Percentiles rank a stretch among this genome's conserved stretches.
Evolutionary conservation across 1,140 invertebrate genomes (phyloP).

Genomic region (Akabosia matsudoensis): DNA sequence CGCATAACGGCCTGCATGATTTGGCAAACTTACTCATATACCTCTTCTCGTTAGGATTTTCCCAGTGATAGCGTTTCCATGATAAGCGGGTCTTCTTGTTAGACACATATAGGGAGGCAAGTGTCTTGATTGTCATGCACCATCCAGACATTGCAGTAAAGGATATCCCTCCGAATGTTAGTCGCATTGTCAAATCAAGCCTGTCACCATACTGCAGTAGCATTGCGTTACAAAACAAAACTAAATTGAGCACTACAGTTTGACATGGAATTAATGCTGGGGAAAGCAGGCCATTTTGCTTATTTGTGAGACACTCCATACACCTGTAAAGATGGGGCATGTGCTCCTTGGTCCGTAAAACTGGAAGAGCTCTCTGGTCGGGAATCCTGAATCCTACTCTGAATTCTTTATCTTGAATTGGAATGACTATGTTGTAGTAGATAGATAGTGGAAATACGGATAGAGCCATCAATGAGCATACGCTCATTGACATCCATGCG

Average conservation of each 20-base stretch:
- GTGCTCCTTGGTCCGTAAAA: background rate
- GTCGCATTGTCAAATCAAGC: background rate
- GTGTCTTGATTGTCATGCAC: background rate
- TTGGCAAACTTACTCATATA: slow-evolving; percentile 7
- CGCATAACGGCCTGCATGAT: background rate
- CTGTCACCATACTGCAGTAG: background rate
- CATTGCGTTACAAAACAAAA: slow-evolving; percentile 1
- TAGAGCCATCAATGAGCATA: background rate
- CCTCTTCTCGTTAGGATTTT: background rate
- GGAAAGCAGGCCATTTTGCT: background rate
- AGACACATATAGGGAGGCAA: background rate
- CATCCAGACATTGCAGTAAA: background rate
- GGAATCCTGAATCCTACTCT: background rate
- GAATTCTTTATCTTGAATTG: background rate
- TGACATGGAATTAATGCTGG: background rate
- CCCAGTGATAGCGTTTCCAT: background rate
- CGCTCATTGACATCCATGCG: background rate
- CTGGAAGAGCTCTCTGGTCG: background rate
- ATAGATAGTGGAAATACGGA: background rate
- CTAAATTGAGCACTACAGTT: background rate
- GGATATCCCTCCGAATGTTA: background rate
- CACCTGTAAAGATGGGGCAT: background rate
- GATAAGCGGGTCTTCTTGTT: background rate
- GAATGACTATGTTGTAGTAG: background rate
- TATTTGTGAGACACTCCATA: background rate